Conservation (phyloP, 2,888 invertebrate species). For the Phlogophora meticulosa region DNA sequence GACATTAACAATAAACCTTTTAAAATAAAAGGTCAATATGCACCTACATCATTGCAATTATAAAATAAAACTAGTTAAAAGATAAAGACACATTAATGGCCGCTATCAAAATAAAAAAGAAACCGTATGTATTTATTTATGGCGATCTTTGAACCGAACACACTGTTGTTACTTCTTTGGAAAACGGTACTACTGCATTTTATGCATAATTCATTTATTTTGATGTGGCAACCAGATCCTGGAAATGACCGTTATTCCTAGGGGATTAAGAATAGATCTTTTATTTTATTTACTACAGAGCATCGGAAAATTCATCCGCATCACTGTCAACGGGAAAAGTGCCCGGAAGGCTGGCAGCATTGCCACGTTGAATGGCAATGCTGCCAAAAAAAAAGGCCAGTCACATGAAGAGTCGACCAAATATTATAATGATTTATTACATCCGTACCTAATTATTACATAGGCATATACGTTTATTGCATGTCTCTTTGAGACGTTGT, state of each 20-base stretch:
- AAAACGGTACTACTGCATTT: slow-evolving; percentile 17
- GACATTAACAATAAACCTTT: neutral
- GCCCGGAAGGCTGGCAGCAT: no score
- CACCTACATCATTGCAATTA: neutral
- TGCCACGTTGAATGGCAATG: no score
- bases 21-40: neutral
- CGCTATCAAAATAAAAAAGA: slow-evolving; percentile 9
- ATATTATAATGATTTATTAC: neutral
- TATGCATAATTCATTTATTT: slow-evolving; percentile 15
- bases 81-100: neutral
- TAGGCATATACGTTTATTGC: neutral
- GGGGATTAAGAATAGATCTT: no score
- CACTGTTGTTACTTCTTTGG: neutral
- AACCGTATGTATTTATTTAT: slow-evolving; percentile 2
- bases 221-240: neutral
- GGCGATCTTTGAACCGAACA: slow-evolving; percentile 22
- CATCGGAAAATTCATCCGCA: no score
- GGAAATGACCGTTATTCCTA: neutral
- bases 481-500: neutral
- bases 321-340: no score
- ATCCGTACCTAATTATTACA: neutral
- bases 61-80: slow-evolving; percentile 15
- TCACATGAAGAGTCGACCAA: no score
- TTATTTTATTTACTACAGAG: no score
- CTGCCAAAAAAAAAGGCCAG: no score